phyloP scores from a whole-genome alignment of 2,797 vertebrate species.

The Premnoplex brunnescens region DNA sequence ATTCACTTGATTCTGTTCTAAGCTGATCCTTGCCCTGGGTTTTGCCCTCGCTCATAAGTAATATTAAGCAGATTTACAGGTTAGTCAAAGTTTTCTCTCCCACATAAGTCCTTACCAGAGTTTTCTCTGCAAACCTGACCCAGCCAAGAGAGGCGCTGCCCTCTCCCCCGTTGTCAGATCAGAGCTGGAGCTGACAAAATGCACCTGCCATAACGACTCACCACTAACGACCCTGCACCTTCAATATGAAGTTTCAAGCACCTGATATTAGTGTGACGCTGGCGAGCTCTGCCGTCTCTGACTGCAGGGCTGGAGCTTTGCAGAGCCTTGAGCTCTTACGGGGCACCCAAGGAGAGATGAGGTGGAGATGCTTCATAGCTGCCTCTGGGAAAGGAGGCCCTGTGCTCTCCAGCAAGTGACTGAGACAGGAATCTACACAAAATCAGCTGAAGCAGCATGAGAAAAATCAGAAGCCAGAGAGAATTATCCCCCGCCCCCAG shows the following conservation, averaged over 20 bases:
- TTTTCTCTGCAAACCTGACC: not conserved
- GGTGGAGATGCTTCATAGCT: not conserved
- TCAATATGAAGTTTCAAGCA: constrained; percentile 34
- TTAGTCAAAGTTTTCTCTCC: not conserved
- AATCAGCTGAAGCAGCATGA: not conserved
- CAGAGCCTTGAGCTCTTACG: not conserved
- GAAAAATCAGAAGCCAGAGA: not conserved
- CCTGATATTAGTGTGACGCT: not conserved
- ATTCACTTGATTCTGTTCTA: not conserved
- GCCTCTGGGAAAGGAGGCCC: not conserved
- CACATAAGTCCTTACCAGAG: not conserved
- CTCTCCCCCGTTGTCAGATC: not conserved
- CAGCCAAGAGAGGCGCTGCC: not conserved
- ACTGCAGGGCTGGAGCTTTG: not conserved
- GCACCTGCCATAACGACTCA: not conserved
- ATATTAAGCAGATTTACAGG: not conserved
- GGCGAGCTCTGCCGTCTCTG: not conserved
- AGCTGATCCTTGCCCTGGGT: not conserved
- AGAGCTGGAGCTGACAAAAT: constrained; percentile 13
- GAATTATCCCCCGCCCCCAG: not conserved
- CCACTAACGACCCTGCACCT: not conserved
- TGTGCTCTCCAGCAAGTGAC: not conserved
- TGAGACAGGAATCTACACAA: not conserved
- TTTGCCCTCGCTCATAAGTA: not conserved
- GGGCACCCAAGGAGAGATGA: not conserved